Evolutionary conservation across 1,140 invertebrate genomes (phyloP).

Genomic region (Papilio glaucus): DNA sequence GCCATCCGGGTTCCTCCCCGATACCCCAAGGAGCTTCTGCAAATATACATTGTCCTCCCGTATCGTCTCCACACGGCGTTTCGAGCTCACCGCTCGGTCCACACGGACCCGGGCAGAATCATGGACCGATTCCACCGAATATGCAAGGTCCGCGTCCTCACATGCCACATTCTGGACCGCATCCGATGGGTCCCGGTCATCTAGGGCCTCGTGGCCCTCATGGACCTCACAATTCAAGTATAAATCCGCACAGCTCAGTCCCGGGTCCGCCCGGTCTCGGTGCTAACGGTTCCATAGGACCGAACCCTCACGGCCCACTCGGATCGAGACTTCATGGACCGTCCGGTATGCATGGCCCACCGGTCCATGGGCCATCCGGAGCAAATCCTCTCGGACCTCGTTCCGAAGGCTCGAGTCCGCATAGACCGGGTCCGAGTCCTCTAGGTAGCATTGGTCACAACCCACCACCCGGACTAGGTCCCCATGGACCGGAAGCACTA

Average conservation of each 20-base stretch:
- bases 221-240: conserved; percentile 9
- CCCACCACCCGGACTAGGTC: not conserved
- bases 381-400: not conserved
- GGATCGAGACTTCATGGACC: conserved; percentile 26
- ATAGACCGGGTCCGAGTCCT: conserved; percentile 12
- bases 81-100: conserved; percentile 35
- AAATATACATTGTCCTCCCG: conserved; percentile 41
- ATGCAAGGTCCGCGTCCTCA: conserved; percentile 21
- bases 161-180: conserved; percentile 12
- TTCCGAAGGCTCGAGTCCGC: conserved; percentile 11
- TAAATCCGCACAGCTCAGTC: not conserved
- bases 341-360: not conserved
- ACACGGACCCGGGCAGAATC: conserved; percentile 32
- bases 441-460: not conserved
- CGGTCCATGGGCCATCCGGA: conserved; percentile 7
- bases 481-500: not conserved
- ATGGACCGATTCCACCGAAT: conserved; percentile 34
- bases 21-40: conserved; percentile 33
- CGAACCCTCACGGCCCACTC: conserved; percentile 1
- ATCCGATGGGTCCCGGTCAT: conserved; percentile 16
- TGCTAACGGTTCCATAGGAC: conserved; percentile 2
- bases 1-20: conserved; percentile 21
- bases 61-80: conserved; percentile 39
- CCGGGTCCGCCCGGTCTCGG: not conserved
- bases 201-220: conserved; percentile 12